Conservation (phyloP, 2,888 invertebrate genomes). For the Celastrina argiolus region DNA sequence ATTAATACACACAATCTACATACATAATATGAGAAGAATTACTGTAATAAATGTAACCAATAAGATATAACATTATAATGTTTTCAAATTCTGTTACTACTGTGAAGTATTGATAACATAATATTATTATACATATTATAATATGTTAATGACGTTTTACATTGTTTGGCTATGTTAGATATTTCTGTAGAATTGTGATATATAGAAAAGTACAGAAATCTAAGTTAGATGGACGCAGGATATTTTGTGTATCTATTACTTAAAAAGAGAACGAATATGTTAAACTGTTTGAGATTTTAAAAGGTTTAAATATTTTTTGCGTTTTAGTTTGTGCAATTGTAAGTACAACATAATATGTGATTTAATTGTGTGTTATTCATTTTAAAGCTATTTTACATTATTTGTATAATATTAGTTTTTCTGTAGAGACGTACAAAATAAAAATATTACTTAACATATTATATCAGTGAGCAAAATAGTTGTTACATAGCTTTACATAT, state of each 20-base stretch:
- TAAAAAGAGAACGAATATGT: not conserved
- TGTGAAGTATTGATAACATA: not conserved
- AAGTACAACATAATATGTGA: not conserved
- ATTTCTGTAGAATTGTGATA: slow-evolving; percentile 2
- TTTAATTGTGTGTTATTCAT: not conserved
- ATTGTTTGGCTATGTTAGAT: not conserved
- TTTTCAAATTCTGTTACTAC: not conserved
- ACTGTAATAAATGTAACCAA: too few relatives aligned
- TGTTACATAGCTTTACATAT: not conserved
- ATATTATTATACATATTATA: not conserved
- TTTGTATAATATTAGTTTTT: not conserved
- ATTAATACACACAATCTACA: too few relatives aligned
- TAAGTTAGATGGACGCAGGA: not conserved
- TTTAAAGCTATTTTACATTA: not conserved
- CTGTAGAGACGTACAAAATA: not conserved
- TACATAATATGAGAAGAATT: too few relatives aligned
- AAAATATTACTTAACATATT: not conserved
- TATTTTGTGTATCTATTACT: not conserved
- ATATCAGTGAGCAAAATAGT: not conserved
- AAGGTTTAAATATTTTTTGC: too few relatives aligned
- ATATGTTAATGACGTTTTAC: not conserved
- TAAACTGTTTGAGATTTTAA: too few relatives aligned
- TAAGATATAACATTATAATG: not conserved
- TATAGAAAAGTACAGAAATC: not conserved
- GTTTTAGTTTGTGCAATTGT: not conserved